Percentiles rank a stretch among this genome's conserved stretches.
These are phyloP conservation scores for Steatornis caripensis DNA, from an alignment of 2,113 vertebrate species.

Conservation along the genomic window DNA sequence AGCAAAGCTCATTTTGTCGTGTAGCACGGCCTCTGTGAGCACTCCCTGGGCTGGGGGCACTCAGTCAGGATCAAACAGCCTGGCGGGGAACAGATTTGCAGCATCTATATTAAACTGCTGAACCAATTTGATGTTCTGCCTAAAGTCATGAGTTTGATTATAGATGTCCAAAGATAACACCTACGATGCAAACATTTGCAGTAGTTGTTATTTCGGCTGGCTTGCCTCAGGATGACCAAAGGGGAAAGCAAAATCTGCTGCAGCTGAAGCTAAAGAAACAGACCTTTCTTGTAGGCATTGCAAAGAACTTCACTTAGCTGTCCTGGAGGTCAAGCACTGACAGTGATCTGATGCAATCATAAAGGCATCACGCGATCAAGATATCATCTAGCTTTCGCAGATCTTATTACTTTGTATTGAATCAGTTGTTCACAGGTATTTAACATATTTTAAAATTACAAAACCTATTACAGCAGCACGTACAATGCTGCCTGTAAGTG, in stretches of 20 bases:
- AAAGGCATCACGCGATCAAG: neutral
- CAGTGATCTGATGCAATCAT: neutral
- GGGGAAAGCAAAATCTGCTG: neutral
- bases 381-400: neutral
- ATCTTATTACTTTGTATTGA: neutral
- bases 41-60: neutral
- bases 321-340: neutral
- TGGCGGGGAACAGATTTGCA: neutral
- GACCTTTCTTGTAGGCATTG: neutral
- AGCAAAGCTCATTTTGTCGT: neutral
- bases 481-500: neutral
- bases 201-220: neutral
- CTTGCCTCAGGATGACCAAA: neutral
- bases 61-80: neutral
- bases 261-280: neutral
- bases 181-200: neutral
- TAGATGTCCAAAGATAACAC: neutral
- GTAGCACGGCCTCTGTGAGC: neutral
- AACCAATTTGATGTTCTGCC: neutral
- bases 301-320: neutral
- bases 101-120: neutral
- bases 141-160: neutral
- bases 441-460: neutral
- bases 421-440: neutral
- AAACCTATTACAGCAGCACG: neutral